phyloP scores from a whole-genome alignment of 92 coral and sea anemone genomes.

The Ricordea florida region DNA sequence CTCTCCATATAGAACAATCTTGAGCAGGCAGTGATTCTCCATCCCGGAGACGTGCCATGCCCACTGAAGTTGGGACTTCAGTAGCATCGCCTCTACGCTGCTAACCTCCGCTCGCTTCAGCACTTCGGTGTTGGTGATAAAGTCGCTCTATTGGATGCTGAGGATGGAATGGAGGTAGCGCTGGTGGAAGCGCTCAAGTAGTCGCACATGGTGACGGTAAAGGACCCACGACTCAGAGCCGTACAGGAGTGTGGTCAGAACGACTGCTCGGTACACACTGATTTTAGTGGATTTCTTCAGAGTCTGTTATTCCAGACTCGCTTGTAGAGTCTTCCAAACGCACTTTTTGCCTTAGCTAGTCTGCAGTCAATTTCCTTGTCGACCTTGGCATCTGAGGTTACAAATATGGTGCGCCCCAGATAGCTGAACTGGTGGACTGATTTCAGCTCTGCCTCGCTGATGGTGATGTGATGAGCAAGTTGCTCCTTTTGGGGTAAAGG shows the following conservation, averaged over 20 bases:
- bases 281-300: too few species aligned
- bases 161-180: constrained; percentile 2
- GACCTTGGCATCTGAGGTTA: constrained; percentile 10
- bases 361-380: background rate
- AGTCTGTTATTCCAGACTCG: background rate
- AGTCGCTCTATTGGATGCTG: constrained; percentile 6
- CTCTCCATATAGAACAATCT: constrained; percentile 11
- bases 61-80: constrained; percentile 22
- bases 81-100: constrained; percentile 17
- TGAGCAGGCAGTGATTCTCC: constrained; percentile 12
- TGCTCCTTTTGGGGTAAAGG: background rate
- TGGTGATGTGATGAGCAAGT: background rate
- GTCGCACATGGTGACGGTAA: constrained; percentile 6
- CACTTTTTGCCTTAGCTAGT: background rate
- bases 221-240: background rate
- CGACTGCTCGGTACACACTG: too few species aligned
- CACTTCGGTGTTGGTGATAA: constrained; percentile 20
- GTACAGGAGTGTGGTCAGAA: too few species aligned
- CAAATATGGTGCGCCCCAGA: constrained; percentile 8
- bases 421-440: constrained; percentile 14
- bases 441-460: background rate
- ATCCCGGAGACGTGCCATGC: constrained; percentile 41
- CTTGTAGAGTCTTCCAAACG: background rate
- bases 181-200: background rate
- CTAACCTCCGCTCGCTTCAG: background rate